phyloP scores from a whole-genome alignment of 2,113 vertebrate genomes.

The Malurus elegans region DNA sequence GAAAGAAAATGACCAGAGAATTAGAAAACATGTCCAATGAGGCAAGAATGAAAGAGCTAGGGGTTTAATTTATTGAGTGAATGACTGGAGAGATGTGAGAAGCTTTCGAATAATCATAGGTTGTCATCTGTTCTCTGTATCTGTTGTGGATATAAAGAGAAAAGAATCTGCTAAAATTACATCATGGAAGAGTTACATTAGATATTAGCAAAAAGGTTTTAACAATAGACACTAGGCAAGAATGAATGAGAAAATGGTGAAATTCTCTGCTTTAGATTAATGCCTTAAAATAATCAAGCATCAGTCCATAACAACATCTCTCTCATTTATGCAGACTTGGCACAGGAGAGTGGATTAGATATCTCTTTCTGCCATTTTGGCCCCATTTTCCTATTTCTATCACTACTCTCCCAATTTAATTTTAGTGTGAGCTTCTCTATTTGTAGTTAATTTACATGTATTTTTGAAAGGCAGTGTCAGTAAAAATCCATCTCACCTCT shows the following conservation, averaged over 20 bases:
- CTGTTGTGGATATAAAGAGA: background rate
- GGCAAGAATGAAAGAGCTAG: background rate
- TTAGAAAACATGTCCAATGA: background rate
- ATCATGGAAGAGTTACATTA: background rate
- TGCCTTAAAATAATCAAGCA: background rate
- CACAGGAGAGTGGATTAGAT: background rate
- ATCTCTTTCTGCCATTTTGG: background rate
- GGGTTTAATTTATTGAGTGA: background rate
- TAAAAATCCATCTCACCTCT: background rate
- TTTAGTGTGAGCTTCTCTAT: background rate
- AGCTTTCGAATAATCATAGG: background rate
- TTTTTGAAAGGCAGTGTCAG: background rate
- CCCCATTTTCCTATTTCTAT: background rate
- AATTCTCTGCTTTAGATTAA: background rate
- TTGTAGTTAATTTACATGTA: background rate
- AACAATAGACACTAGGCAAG: background rate
- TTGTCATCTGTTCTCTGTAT: background rate
- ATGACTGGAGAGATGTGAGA: background rate
- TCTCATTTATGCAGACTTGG: background rate
- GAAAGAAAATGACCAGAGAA: slow-evolving; percentile 2
- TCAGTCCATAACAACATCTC: background rate
- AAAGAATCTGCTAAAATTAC: background rate
- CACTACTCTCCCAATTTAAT: background rate
- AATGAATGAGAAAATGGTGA: background rate
- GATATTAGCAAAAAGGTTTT: background rate